Base-by-base conservation (phyloP, 2,113 vertebrate species). In the Corythoichthys intestinalis region DNA sequence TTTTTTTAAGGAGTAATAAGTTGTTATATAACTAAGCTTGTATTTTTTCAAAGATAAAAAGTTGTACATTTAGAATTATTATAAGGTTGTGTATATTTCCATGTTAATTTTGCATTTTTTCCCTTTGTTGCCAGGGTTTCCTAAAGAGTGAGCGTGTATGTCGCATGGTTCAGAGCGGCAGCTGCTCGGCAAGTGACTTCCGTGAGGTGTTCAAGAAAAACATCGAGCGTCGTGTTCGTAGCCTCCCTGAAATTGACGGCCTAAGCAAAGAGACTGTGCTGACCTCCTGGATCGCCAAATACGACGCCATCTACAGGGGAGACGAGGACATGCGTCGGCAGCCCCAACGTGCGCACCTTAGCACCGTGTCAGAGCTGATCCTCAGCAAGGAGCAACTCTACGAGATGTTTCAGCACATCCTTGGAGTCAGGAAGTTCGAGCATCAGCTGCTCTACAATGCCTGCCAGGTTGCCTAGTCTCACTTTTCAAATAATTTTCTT, bases 361-460 rank as follows among this genome's bases (percentile, higher is more conserved):
- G 94, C 56, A 91, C 94, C 2, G 94, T 95, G 15, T 97, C 97
- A 0, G 97, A 98, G 88, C 94, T 99, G 50, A 98, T 99, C 88
- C 93, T 98, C 78, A 98, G 96, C 84, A 99, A 98, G 85, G 97
- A 98, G 75, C 97, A 98, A 79, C 94, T 99, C 65, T 99, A 97
- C 70, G 93, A 98, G 88, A 98, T 99, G 96, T 99, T 99, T 84
- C 97, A 98, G 79, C 96, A 96, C 89, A 96, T 98, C 77, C 91
- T 98, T 48, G 92, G 95, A 13, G 90, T 99, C 81, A 94, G 94
- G 77, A 98, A 98, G 79, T 91, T 98, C 73, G 96, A 98, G 65
- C 97, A 99, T 72, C 97, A 99, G 79, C 91, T 99, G 73, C 94
- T 99, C 67, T 98, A 98, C 87, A 99, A 98, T 77, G 96, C 95